Evolutionary conservation across 2,888 invertebrate genomes (phyloP).

Genomic region (Cryptophagus acutangulus): DNA sequence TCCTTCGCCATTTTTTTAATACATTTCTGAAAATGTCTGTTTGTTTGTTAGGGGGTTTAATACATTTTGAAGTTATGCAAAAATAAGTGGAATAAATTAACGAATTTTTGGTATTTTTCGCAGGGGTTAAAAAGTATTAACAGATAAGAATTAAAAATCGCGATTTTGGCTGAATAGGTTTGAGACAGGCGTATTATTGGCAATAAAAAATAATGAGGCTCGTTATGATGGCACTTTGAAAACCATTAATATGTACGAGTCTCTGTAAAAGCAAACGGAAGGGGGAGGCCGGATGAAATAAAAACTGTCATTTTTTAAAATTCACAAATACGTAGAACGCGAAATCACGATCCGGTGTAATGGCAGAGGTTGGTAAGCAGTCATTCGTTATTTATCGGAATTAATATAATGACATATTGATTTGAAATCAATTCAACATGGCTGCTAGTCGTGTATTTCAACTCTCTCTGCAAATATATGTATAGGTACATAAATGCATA

Average conservation of each 20-base stretch:
- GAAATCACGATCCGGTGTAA: constrained; percentile 32
- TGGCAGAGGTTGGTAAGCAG: constrained; percentile 33
- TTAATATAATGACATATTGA: constrained; percentile 46
- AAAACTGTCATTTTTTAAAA: constrained; percentile 27
- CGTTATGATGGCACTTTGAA: constrained; percentile 26
- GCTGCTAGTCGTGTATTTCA: constrained; percentile 35
- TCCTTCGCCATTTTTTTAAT: no score
- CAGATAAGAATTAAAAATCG: no score
- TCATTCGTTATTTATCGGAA: constrained; percentile 40
- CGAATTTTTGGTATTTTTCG: no score
- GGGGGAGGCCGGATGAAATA: constrained; percentile 12
- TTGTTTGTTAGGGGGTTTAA: no score
- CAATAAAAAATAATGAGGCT: constrained; percentile 29
- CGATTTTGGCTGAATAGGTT: no score
- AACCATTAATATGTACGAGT: constrained; percentile 28
- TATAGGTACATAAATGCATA: constrained; percentile 36
- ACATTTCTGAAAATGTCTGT: no score
- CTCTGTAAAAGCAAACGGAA: neutral
- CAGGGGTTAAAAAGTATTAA: no score
- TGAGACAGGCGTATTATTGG: constrained; percentile 24
- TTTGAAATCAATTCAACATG: constrained; percentile 42
- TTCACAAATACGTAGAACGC: constrained; percentile 26
- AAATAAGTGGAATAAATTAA: no score
- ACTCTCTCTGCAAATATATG: constrained; percentile 39
- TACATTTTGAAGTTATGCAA: no score